Evolutionary conservation across 2,888 invertebrate genomes (phyloP), one percentile per base, ranked within the genome.

Genomic region (Drosophila leonis): DNA sequence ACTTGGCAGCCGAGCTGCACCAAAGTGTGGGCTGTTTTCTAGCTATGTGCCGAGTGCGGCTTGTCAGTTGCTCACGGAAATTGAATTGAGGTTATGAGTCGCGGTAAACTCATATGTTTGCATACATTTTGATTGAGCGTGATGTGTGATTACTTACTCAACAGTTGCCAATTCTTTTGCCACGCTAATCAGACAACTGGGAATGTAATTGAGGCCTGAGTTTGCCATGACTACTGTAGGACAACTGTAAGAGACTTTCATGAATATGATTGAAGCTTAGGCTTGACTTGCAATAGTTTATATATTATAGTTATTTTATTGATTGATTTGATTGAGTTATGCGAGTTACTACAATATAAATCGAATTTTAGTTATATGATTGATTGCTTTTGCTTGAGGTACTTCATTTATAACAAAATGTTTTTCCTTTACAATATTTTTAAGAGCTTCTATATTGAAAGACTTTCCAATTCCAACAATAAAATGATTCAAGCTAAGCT

Each of bases 31-130:
- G 27, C 37, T n/a, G n/a, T n/a, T n/a, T 12, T 27, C 27, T 6
- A 24, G 37, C 27, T 15, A 15, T 29, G 39, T 20, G 52, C 46
- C 46, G 24, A 75, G 27, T 64, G 64, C 15, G 41, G 52, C 44
- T 57, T 51, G 49, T 33, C 60, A 66, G 62, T 68, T 67, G 60
- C 65, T 66, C 52, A 57, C 51, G 67, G 63, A 72, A 72, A 80
- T 83, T 80, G 63, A 69, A 75, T 83, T 68, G 72, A 65, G 83
- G 61, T 51, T 80, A 62, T 63, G 54, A 52, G 31, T 27, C 65
- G 65, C 15, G 37, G 35, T 29, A 42, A n/a, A 57, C 46, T 55
- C 78, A 81, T 74, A 65, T 51, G 61, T 44, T 49, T 29, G 59
- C 37, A 59, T 46, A 55, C 63, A 69, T 55, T 77, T 66, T 67